Evolutionary conservation across 1,140 invertebrate species (phyloP).

Genomic region (Bombyx mandarina): DNA sequence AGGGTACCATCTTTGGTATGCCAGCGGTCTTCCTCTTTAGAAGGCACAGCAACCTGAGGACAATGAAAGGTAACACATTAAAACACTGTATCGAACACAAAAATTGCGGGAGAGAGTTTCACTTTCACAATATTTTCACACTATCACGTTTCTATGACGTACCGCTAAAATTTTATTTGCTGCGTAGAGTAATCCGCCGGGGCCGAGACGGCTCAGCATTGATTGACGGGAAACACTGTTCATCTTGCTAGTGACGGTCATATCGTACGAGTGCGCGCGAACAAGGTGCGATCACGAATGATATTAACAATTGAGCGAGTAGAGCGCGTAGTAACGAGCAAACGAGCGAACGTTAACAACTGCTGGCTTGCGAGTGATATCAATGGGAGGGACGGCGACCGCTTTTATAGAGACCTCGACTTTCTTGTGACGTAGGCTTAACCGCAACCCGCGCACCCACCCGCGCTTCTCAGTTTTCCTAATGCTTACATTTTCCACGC

Average conservation of each 20-base stretch:
- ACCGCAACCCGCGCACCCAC: conserved; percentile 23
- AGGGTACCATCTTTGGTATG: conserved; percentile 53
- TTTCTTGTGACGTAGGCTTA: conserved; percentile 50
- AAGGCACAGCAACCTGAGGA: conserved; percentile 58
- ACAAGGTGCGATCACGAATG: conserved; percentile 37
- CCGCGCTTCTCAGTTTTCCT: conserved; percentile 23
- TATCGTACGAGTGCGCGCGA: conserved; percentile 38
- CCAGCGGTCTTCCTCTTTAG: conserved; percentile 63
- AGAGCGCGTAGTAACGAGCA: conserved; percentile 37
- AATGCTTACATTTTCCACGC: conserved; percentile 7
- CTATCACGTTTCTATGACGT: conserved; percentile 46
- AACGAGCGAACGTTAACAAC: conserved; percentile 29
- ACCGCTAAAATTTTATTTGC: conserved; percentile 66
- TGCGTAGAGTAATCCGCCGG: conserved; percentile 56
- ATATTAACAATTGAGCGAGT: conserved; percentile 25
- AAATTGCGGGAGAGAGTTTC: conserved; percentile 24
- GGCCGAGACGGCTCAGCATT: conserved; percentile 54
- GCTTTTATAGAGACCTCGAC: conserved; percentile 64
- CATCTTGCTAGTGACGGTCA: conserved; percentile 69
- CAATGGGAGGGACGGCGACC: conserved; percentile 41
- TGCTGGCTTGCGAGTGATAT: conserved; percentile 54
- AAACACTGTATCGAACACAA: conserved; percentile 36
- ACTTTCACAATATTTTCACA: conserved; percentile 34
- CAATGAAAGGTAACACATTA: conserved; percentile 52
- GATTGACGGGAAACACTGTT: conserved; percentile 65